These are phyloP conservation scores for Antheraea yamamai DNA, from an alignment of 2,888 invertebrate genomes.

Conservation along the genomic window DNA sequence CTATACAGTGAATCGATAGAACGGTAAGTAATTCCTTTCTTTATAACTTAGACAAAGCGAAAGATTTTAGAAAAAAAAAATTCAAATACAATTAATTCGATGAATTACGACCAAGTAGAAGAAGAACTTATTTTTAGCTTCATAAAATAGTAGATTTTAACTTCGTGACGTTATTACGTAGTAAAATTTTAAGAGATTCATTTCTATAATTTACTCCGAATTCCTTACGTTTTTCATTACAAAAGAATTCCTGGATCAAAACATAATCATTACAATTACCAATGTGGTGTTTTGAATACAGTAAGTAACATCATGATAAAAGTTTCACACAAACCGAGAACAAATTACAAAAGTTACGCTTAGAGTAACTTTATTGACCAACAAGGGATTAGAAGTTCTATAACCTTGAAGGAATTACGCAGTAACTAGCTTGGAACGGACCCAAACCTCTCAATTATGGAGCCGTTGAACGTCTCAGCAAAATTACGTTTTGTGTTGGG, in stretches of 20 bases:
- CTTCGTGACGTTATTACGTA: too few relatives aligned
- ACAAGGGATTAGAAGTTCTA: constrained; percentile 3
- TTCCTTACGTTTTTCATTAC: not conserved
- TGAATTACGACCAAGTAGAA: too few relatives aligned
- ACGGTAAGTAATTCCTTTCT: too few relatives aligned
- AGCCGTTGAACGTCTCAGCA: constrained; percentile 17
- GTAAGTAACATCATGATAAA: not conserved
- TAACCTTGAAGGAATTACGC: constrained; percentile 6
- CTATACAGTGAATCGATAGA: too few relatives aligned
- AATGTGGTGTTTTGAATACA: not conserved
- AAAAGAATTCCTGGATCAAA: not conserved
- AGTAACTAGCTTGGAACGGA: constrained; percentile 10
- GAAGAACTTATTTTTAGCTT: too few relatives aligned
- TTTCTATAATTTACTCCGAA: too few relatives aligned
- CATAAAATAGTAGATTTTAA: too few relatives aligned
- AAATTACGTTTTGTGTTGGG: constrained; percentile 13
- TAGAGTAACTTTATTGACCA: not conserved
- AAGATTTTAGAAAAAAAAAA: too few relatives aligned
- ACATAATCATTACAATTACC: not conserved
- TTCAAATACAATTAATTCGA: too few relatives aligned
- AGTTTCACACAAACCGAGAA: not conserved
- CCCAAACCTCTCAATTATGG: constrained; percentile 16
- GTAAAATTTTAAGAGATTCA: too few relatives aligned
- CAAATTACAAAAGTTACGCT: not conserved
- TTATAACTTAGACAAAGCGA: too few relatives aligned